These are phyloP conservation scores for Ormyrus labotus DNA, from an alignment of 2,888 invertebrate genomes.

Conservation along the genomic window DNA sequence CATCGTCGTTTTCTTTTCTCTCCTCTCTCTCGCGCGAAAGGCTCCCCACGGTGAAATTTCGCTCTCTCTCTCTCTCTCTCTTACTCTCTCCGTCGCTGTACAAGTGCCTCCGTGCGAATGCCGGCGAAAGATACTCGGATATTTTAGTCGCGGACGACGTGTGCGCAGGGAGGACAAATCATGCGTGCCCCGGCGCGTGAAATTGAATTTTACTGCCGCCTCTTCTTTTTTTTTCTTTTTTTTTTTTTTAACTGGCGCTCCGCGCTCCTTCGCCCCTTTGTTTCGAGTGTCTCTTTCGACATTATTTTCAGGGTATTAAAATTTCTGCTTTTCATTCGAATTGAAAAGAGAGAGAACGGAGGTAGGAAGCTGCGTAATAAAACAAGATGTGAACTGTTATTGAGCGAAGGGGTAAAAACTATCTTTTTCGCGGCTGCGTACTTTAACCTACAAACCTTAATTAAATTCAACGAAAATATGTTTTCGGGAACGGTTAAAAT, in stretches of 20 bases:
- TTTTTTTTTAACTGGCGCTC: neutral
- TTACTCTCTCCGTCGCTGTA: constrained; percentile 4
- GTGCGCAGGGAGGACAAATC: constrained; percentile 54
- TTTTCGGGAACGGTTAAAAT: no score
- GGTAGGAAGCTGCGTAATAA: no score
- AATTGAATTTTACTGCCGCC: constrained; percentile 65
- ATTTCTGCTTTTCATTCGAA: no score
- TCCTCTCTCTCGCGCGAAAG: neutral
- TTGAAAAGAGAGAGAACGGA: no score
- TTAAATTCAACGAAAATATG: no score
- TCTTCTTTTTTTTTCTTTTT: neutral
- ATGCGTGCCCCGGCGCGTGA: constrained; percentile 64
- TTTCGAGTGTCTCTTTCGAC: no score
- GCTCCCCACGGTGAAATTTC: constrained; percentile 44
- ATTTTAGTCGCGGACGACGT: constrained; percentile 34
- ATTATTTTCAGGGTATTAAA: no score
- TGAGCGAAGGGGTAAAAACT: no score
- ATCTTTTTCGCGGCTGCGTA: no score
- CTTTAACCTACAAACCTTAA: no score
- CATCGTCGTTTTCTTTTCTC: neutral
- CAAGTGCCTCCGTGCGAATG: constrained; percentile 15
- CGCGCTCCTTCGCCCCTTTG: neutral
- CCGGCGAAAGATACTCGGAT: constrained; percentile 7
- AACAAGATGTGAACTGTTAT: no score
- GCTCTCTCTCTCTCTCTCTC: constrained; percentile 2